Evolutionary conservation across 37 sponge, comb jelly and placozoan genomes (phyloP), one percentile per base, ranked within the genome.

Genomic region (Axinella damicornis): DNA sequence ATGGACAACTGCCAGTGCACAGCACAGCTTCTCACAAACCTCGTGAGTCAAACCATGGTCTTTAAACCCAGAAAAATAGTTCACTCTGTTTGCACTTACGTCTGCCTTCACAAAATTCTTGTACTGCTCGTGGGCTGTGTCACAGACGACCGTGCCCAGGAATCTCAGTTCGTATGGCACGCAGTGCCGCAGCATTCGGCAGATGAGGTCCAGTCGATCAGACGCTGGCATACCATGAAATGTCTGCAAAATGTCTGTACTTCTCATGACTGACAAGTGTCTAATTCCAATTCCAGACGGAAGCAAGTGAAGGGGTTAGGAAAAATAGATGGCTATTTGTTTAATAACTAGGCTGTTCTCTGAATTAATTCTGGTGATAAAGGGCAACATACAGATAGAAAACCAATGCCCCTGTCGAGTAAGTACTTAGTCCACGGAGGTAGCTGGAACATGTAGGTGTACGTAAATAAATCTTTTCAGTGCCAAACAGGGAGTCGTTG

Each of bases 221-320:
- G 84, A 87, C 0, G 94, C 89, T 15, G 86, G 81, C 86, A 93
- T 69, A 53, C 69, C 32, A 14, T 89, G 90, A 25, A 85, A 93
- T 19, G 66, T 78, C 22, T 73, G 71, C 71, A 93, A 39, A 21
- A 89, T 63, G 13, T 93, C 94, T 12, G 86, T 4, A 16, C 68
- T 54, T 37, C 74, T 80, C 91, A 90, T 90, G 13, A 56, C 46
- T 61, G 19, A 15, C 2, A 46, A 46, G 36, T 34, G 33, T 67
- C 31, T 67, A 2, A 12, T 4, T 9, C 9, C 6, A 46, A 4
- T 46, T 46, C 46, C 46, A 46, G 6, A 46, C 46, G 9, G 46
- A 46, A 46, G 46, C 46, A 46, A 46, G 46, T 12, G 9, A 46
- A 46, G 46, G 9, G 46, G 9, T 46, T 12, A 12, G 9, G 46